Conservation (phyloP, 2,888 invertebrate genomes). For the Drosophila subquinaria region DNA sequence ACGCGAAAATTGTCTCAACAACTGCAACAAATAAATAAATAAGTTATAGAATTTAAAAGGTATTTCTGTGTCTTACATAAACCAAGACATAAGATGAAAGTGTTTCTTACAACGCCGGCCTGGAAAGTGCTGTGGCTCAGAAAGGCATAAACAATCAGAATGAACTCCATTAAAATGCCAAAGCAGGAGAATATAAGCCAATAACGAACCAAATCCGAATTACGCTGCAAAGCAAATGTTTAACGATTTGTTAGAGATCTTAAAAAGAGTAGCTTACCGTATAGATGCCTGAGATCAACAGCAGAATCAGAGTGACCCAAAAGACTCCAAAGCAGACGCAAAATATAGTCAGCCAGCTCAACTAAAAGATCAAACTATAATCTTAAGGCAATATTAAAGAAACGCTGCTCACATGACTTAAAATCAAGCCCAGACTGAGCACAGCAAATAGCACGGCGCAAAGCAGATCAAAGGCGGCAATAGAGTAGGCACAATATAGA, state of each 20-base stretch:
- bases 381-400: too few relatives aligned
- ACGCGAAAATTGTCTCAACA: slow-evolving; percentile 61
- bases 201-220: slow-evolving; percentile 30
- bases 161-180: slow-evolving; percentile 54
- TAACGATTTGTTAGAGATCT: not conserved
- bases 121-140: slow-evolving; percentile 40
- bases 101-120: slow-evolving; percentile 45
- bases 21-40: slow-evolving; percentile 21
- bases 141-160: slow-evolving; percentile 56
- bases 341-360: slow-evolving; percentile 69
- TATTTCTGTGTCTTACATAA: slow-evolving; percentile 37
- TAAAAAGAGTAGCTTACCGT: slow-evolving; percentile 34
- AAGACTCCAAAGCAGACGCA: slow-evolving; percentile 53
- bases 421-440: slow-evolving; percentile 43
- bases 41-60: not conserved
- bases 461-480: slow-evolving; percentile 63
- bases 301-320: slow-evolving; percentile 59
- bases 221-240: slow-evolving; percentile 35
- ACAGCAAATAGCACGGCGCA: slow-evolving; percentile 53
- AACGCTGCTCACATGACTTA: slow-evolving; percentile 46
- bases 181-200: slow-evolving; percentile 62
- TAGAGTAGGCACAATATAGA: slow-evolving; percentile 54
- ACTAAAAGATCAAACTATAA: slow-evolving; percentile 24
- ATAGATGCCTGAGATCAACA: slow-evolving; percentile 59
- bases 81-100: slow-evolving; percentile 38